Evolutionary conservation across 2,797 vertebrate genomes (phyloP), one percentile per base, ranked within the genome.

Genomic region (Gymnopithys bicolor): DNA sequence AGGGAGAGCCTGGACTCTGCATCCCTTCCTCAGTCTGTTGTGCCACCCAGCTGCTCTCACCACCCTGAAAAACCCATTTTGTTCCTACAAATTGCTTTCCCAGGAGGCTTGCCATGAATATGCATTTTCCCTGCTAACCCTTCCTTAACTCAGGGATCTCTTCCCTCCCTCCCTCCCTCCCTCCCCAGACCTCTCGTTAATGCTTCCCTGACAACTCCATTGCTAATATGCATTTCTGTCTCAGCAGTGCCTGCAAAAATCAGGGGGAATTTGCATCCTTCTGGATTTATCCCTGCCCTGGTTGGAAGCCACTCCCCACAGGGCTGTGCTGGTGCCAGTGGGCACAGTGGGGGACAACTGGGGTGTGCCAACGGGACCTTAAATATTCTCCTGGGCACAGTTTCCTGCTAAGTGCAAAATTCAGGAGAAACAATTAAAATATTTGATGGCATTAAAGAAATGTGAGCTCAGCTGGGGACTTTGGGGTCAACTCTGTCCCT

Each of bases 61-160:
- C 41, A 11, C 30, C 33, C 14, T n/a, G 55, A 49, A 73, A 73
- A 91, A 81, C 1, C 4, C 24, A 9, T 27, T 32, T 79, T 79
- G 86, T 66, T 73, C 86, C 89, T 68, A 74, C 83, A 84, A 78
- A 87, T 66, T 84, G 37, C 56, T 81, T 90, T 87, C 94, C 79
- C 66, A 52, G 46, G 70, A 64, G 82, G 56, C 37, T 73, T 35
- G 27, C 2, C 23, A 60, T 70, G 92, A 90, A 87, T 81, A 94
- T 84, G 75, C 62, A 81, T 95, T 92, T 71, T 37, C 51, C 77
- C 35, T 58, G 15, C 24, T 91, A 28, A 77, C 51, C 51, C 30
- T 78, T 25, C 46, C 35, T 87, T 76, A 66, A 59, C 60, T 37
- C 55, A 39, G 25, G 49, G 77, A 30, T 84, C 60, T 90, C 69